Evolutionary conservation across 2,113 vertebrate species (phyloP).

Genomic region (Dipodomys ordii): DNA sequence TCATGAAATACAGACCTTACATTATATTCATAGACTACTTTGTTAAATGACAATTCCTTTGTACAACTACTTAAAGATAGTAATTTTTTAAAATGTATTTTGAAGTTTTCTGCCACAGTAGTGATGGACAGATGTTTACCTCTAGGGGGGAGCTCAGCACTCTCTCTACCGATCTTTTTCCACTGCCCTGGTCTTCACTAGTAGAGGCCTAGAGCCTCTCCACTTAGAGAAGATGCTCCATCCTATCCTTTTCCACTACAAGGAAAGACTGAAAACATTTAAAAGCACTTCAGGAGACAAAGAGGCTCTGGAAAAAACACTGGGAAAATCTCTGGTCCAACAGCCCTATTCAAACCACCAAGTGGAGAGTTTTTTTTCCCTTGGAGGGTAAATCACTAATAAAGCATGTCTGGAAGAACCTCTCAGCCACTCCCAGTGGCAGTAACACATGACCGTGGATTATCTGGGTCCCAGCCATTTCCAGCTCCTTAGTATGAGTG

Average conservation of each 20-base stretch:
- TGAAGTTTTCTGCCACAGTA: neutral
- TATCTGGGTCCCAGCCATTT: neutral
- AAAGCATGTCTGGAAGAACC: neutral
- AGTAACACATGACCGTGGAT: neutral
- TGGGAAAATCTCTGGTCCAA: neutral
- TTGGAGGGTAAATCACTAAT: neutral
- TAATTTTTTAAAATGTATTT: neutral
- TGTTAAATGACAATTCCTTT: no score
- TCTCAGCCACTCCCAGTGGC: neutral
- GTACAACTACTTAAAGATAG: no score
- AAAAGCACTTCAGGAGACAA: neutral
- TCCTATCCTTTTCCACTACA: neutral
- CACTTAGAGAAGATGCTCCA: neutral
- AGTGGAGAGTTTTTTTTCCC: neutral
- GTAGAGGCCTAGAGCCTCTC: neutral
- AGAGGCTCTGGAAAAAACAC: neutral
- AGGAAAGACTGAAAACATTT: neutral
- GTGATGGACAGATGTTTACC: neutral
- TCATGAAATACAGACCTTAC: neutral
- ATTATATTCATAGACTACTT: no score
- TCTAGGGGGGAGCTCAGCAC: slow-evolving; percentile 14
- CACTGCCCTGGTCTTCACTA: neutral
- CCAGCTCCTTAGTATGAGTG: neutral
- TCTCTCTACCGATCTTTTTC: neutral
- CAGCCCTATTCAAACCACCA: neutral